phyloP scores from a whole-genome alignment of 2,113 vertebrate species.

The Gobiocypris rarus region DNA sequence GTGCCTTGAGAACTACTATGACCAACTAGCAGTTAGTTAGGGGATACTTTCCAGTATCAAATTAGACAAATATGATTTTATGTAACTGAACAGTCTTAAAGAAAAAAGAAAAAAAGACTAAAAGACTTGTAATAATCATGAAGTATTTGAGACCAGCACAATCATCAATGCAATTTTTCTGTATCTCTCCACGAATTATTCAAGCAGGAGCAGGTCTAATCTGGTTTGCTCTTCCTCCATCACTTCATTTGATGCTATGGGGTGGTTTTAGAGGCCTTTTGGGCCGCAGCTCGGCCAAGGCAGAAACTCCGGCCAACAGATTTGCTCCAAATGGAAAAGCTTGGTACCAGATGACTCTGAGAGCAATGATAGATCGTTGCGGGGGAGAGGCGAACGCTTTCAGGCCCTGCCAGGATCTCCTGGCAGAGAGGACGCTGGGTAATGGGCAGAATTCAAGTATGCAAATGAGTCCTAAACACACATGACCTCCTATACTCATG shows the following conservation, averaged over 20 bases:
- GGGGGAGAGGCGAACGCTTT: background rate
- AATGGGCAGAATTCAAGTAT: conserved; percentile 10
- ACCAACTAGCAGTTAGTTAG: no score
- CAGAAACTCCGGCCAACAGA: conserved; percentile 20
- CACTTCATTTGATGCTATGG: conserved; percentile 19
- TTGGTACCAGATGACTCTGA: conserved; percentile 18
- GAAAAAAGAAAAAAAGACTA: no score
- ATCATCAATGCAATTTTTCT: background rate
- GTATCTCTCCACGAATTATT: background rate
- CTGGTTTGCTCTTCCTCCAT: conserved; percentile 15
- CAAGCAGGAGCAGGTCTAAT: conserved; percentile 1
- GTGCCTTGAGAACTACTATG: no score
- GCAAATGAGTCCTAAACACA: background rate
- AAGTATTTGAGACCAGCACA: background rate
- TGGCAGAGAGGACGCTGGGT: conserved; percentile 30
- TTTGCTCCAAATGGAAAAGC: conserved; percentile 39
- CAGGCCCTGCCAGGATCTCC: conserved; percentile 22
- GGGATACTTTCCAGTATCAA: no score
- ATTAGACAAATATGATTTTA: no score
- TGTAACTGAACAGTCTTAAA: no score
- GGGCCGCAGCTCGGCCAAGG: background rate
- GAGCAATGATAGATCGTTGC: conserved; percentile 26
- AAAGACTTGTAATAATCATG: no score
- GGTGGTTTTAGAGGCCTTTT: conserved; percentile 1
- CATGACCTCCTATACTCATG: background rate